Conservation (phyloP, 2,113 vertebrate genomes). For the Poeciliopsis prolifica region DNA sequence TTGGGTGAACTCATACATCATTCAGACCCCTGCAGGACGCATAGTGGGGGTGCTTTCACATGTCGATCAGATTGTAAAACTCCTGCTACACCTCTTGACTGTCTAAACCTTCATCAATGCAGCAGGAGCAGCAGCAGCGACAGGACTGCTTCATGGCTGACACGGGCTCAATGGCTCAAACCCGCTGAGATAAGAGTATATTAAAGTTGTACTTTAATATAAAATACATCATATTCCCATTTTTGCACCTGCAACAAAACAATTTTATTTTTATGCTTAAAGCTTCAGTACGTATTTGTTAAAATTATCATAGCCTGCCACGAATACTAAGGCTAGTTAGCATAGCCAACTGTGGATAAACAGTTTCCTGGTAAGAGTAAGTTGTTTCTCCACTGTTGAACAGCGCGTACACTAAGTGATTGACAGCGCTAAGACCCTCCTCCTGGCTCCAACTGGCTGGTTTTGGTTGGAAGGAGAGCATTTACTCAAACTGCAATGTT, state of each 20-base stretch:
- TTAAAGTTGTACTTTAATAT: neutral
- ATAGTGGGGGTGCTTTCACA: conserved; percentile 60
- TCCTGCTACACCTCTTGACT: conserved; percentile 64
- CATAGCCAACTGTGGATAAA: too few species aligned
- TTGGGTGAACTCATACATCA: neutral
- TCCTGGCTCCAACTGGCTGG: too few species aligned
- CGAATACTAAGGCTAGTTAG: too few species aligned
- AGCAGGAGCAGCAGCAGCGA: conserved; percentile 56
- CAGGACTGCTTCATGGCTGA: conserved; percentile 8
- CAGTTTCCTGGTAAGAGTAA: too few species aligned
- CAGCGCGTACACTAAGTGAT: too few species aligned
- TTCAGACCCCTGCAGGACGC: conserved; percentile 19
- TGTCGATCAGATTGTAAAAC: conserved; percentile 73
- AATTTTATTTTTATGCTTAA: neutral
- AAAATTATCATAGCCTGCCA: too few species aligned
- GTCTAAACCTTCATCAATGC: conserved; percentile 78
- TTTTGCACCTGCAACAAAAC: neutral
- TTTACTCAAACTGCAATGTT: too few species aligned
- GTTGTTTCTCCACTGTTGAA: too few species aligned
- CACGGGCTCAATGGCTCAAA: conserved; percentile 67
- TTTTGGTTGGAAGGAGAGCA: too few species aligned
- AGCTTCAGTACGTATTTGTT: too few species aligned
- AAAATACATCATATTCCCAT: neutral
- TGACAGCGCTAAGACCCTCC: too few species aligned
- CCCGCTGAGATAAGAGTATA: conserved; percentile 13